Evolutionary conservation across 2,113 vertebrate genomes (phyloP).

Genomic region (Platysternon megacephalum): DNA sequence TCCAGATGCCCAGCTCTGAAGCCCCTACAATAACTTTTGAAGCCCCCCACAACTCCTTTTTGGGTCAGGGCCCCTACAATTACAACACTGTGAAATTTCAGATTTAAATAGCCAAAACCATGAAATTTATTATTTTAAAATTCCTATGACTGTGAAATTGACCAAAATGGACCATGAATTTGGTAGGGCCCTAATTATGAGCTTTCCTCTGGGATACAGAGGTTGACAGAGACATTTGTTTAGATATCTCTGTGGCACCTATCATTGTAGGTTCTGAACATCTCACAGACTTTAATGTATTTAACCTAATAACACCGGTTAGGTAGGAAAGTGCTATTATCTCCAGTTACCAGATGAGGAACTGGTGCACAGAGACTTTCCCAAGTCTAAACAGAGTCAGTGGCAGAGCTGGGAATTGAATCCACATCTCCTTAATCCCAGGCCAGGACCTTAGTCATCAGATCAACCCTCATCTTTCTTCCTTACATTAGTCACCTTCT

Average conservation of each 20-base stretch:
- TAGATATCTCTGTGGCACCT: neutral
- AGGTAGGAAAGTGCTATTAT: neutral
- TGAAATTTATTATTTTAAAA: too few relatives aligned
- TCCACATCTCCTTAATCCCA: fast-evolving
- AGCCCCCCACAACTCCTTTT: too few relatives aligned
- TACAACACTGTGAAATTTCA: too few relatives aligned
- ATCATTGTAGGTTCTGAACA: neutral
- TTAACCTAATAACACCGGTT: neutral
- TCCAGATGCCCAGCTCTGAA: too few relatives aligned
- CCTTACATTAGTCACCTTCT: neutral
- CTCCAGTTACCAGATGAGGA: neutral
- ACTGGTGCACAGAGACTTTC: neutral
- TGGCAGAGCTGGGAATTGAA: neutral
- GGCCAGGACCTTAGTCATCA: neutral
- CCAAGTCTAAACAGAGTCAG: fast-evolving
- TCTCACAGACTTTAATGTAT: neutral
- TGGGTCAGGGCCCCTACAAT: too few relatives aligned
- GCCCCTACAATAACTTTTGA: too few relatives aligned
- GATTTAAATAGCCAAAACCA: too few relatives aligned
- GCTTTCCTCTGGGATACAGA: neutral
- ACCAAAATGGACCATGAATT: too few relatives aligned
- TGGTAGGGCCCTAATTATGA: neutral
- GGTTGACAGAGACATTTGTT: neutral
- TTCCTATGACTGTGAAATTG: too few relatives aligned
- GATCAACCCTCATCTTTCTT: neutral